Evolutionary conservation across 2,113 vertebrate species (phyloP).

Genomic region (Caretta caretta): DNA sequence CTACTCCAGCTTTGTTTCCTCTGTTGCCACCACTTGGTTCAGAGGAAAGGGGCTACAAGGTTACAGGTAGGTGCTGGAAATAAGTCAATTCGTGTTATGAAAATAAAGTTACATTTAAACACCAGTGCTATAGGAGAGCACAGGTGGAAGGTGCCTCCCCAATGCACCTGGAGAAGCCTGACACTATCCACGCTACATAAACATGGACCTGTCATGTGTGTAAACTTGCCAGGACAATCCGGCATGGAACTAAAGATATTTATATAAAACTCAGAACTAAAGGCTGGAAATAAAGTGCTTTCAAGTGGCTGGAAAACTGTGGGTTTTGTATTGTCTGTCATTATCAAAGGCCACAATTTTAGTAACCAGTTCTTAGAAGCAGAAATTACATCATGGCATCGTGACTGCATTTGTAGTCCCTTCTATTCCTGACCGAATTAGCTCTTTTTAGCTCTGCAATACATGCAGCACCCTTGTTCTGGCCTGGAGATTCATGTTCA

Average conservation of each 20-base stretch:
- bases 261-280: constrained; percentile 24
- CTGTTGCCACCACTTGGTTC: constrained; percentile 14
- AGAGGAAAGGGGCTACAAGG: background rate
- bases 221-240: background rate
- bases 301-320: background rate
- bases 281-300: constrained; percentile 17
- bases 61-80: constrained; percentile 8
- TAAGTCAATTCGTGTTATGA: background rate
- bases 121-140: background rate
- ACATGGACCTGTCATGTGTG: rapidly evolving
- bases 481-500: constrained; percentile 5
- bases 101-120: background rate
- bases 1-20: background rate
- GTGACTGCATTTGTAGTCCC: background rate
- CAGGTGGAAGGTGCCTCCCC: background rate
- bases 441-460: background rate
- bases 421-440: constrained; percentile 58
- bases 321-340: constrained; percentile 40
- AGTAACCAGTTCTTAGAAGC: constrained; percentile 18
- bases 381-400: constrained; percentile 14
- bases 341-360: background rate
- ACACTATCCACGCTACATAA: rapidly evolving
- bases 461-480: background rate
- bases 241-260: background rate
- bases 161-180: background rate